Percentiles rank a stretch among this genome's conserved stretches.
Evolutionary conservation across 2,888 invertebrate genomes (phyloP).

Genomic region (Neoaliturus tenellus): DNA sequence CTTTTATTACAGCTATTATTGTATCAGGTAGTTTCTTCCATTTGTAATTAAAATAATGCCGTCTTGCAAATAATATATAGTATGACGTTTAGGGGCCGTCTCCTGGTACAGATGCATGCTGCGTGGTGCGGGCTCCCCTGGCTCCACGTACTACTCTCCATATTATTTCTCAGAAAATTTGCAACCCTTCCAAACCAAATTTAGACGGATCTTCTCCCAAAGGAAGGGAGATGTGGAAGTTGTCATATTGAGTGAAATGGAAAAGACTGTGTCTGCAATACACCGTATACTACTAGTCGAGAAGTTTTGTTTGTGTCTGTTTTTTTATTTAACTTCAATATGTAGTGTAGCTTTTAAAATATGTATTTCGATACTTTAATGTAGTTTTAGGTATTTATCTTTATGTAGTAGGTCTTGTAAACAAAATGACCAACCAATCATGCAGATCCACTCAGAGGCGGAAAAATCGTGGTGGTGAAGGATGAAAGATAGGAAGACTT

Average conservation of each 20-base stretch:
- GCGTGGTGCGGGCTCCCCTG: no score
- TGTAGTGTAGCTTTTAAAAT: no score
- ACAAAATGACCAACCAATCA: neutral
- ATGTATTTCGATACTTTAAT: no score
- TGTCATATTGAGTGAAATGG: neutral
- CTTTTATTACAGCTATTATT: no score
- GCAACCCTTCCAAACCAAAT: neutral
- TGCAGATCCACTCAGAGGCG: neutral
- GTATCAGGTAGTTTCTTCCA: no score
- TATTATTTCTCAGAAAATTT: neutral
- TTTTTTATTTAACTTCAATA: neutral
- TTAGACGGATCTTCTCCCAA: neutral
- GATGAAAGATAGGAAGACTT: neutral
- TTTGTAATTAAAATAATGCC: no score
- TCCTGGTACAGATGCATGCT: no score
- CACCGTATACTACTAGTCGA: neutral
- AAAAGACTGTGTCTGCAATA: neutral
- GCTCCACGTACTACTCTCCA: no score
- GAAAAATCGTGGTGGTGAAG: neutral
- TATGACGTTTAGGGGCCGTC: no score
- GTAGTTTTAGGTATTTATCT: no score
- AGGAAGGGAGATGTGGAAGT: neutral
- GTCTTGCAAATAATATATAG: no score
- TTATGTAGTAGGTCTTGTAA: no score
- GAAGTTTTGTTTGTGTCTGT: neutral